phyloP scores from a whole-genome alignment of 2,888 invertebrate species.

The Pachliopta kotzebuea region DNA sequence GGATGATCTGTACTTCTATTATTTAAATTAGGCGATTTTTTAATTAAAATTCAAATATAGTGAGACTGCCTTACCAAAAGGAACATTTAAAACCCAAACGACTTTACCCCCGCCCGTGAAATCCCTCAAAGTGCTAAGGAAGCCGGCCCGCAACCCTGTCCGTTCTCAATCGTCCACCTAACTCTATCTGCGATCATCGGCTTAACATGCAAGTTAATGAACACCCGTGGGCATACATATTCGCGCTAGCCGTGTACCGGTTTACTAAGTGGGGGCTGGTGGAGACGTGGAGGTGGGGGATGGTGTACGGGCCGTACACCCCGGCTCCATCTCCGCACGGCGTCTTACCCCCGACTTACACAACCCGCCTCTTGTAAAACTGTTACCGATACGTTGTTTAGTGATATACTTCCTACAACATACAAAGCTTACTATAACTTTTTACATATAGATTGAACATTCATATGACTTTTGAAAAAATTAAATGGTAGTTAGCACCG shows the following conservation, averaged over 20 bases:
- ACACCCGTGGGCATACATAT: conserved; percentile 60
- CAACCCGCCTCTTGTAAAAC: conserved; percentile 25
- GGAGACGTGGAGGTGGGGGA: conserved; percentile 29
- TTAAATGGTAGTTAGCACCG: too few species aligned
- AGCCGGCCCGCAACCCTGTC: conserved; percentile 9
- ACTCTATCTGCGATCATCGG: conserved; percentile 60
- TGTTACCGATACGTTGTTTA: conserved; percentile 24
- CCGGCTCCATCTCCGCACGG: conserved; percentile 36
- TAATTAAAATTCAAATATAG: too few species aligned
- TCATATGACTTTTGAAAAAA: too few species aligned
- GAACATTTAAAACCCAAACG: not conserved
- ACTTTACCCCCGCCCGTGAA: conserved; percentile 6
- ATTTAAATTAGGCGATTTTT: not conserved
- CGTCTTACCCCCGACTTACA: conserved; percentile 44
- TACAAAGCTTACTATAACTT: not conserved
- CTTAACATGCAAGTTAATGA: conserved; percentile 74
- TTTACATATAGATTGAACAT: not conserved
- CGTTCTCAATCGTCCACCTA: conserved; percentile 42
- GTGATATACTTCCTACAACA: conserved; percentile 8
- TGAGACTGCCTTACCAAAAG: not conserved
- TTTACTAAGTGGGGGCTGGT: conserved; percentile 36
- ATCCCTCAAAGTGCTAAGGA: conserved; percentile 27
- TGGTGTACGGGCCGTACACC: conserved; percentile 34
- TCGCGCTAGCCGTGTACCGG: conserved; percentile 48
- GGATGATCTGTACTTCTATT: not conserved